Evolutionary conservation across 2,113 vertebrate species (phyloP).

Genomic region (Ptyas mucosa): DNA sequence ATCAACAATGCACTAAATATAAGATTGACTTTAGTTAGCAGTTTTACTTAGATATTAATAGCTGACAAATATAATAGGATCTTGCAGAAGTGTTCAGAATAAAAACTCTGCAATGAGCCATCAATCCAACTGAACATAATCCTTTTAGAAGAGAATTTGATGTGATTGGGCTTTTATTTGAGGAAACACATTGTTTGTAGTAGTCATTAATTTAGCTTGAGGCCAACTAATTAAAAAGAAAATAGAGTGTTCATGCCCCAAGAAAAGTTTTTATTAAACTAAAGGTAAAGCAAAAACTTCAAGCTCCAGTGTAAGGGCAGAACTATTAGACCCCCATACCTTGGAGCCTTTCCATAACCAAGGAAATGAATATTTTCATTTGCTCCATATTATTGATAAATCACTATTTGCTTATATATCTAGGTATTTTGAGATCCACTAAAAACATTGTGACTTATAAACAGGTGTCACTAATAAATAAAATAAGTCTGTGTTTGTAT

Average conservation of each 20-base stretch:
- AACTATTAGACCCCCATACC: not conserved
- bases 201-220: not conserved
- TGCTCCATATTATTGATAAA: not conserved
- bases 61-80: not conserved
- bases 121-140: not conserved
- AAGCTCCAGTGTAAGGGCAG: not conserved
- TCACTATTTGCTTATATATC: not conserved
- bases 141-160: not conserved
- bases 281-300: not conserved
- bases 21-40: not conserved
- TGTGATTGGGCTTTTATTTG: not conserved
- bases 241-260: not conserved
- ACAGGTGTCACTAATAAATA: not conserved
- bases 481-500: not conserved
- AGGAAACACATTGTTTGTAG: not conserved
- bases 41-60: not conserved
- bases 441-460: not conserved
- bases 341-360: not conserved
- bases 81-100: not conserved
- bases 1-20: not conserved
- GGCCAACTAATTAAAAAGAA: not conserved
- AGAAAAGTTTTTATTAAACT: not conserved
- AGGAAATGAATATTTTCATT: not conserved
- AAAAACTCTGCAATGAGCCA: not conserved
- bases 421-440: not conserved